Conservation (phyloP, 2,888 invertebrate species). For the Tinea semifulvella region DNA sequence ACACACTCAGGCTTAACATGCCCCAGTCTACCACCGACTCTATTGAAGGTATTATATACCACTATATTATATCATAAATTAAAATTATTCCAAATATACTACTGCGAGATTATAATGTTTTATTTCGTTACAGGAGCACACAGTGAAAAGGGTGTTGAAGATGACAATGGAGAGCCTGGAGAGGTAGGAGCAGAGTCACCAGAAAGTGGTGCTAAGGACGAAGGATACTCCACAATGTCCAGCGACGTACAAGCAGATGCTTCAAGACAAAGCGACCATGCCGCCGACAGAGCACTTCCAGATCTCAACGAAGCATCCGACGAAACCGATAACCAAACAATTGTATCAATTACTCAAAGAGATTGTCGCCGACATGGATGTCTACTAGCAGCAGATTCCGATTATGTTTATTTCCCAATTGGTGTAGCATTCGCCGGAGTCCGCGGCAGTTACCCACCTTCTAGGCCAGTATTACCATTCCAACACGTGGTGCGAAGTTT, state of each 20-base stretch:
- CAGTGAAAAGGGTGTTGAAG: slow-evolving; percentile 46
- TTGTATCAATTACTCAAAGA: slow-evolving; percentile 57
- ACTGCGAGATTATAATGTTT: not conserved
- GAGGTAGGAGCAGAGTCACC: slow-evolving; percentile 79
- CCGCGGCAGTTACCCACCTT: slow-evolving; percentile 79
- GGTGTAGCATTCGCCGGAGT: slow-evolving; percentile 70
- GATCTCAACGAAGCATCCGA: slow-evolving; percentile 79
- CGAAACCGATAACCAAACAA: slow-evolving; percentile 71
- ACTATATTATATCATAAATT: not conserved
- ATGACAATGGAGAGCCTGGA: slow-evolving; percentile 64
- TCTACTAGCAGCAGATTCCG: slow-evolving; percentile 68
- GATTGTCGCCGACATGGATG: slow-evolving; percentile 64
- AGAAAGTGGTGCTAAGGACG: slow-evolving; percentile 80
- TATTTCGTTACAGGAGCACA: slow-evolving; percentile 34
- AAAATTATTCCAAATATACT: not conserved
- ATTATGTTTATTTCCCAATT: slow-evolving; percentile 74
- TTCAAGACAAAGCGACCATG: slow-evolving; percentile 66
- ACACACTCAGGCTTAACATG: slow-evolving; percentile 74
- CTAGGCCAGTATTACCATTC: slow-evolving; percentile 73
- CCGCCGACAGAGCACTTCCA: slow-evolving; percentile 68
- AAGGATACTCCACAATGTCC: slow-evolving; percentile 86
- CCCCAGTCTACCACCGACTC: slow-evolving; percentile 58
- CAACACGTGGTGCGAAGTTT: slow-evolving; percentile 79
- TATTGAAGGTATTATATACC: slow-evolving; percentile 30
- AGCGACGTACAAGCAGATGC: slow-evolving; percentile 82